Base-by-base conservation (phyloP, 2,113 vertebrate species). In the Semnopithecus entellus region DNA sequence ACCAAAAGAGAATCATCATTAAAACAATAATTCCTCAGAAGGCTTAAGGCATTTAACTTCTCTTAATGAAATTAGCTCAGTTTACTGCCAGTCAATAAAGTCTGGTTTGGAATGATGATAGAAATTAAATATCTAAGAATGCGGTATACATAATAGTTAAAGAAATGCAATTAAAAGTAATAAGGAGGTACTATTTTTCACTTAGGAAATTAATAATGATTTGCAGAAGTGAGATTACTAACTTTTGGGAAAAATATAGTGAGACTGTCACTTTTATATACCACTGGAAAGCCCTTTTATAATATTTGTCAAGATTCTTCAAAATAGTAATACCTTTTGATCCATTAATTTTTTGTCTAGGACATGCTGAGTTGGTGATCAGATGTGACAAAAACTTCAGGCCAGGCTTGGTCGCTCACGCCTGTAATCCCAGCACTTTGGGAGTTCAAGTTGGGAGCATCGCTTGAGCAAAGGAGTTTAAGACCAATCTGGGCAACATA, bases 51-150 rank as follows among this genome's bases (percentile, higher is more conserved):
- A 48, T 95, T 92, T 85, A 92, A 38, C 57, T 84, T 90, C 27
- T 88, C 14, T 76, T 11, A 61, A 18, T 90, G 52, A 70, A 73
- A 88, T 95, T 84, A 92, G n/a, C 50, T 93, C 48, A 80, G 27
- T 57, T 80, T 84, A 87, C n/a, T 90, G n/a, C 14, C 35, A 81
- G 75, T 85, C 68, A 90, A 1, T 96, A 73, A 91, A 90, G 8
- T 89, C 43, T 90, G 48, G 11, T 93, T 93, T 96, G 66, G 27
- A 95, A 50, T 94, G 82, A 93, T 66, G 30, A 89, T 92, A 45
- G 14, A 22, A 94, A 84, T 95, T 88, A 92, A 76, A 32, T 94
- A 76, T 84, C 32, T 55, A 90, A 91, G n/a, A 92, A 92, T 92
- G 9, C 10, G 86, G 16, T 79, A 22, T 76, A 22, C 20, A 68